Evolutionary conservation across 35 echinoderm and acorn worm genomes (phyloP).

Genomic region (Heliocidaris erythrogramma): DNA sequence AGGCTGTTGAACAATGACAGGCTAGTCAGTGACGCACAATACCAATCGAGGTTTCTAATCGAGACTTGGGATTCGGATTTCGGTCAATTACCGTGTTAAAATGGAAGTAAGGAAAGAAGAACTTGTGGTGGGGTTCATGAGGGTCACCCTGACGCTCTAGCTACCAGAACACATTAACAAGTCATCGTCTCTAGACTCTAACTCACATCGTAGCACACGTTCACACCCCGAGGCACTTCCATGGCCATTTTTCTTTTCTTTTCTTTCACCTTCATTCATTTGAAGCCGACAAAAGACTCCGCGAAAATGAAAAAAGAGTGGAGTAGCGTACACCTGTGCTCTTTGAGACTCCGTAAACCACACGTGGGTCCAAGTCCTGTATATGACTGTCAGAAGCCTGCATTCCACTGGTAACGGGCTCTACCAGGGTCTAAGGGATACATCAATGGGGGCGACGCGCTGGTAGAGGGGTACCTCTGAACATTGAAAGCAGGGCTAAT

Average conservation of each 20-base stretch:
- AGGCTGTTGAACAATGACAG: constrained; percentile 20
- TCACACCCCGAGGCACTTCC: constrained; percentile 47
- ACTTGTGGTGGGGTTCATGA: constrained; percentile 30
- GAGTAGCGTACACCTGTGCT: constrained; percentile 38
- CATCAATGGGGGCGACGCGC: constrained; percentile 18
- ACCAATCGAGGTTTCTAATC: constrained; percentile 39
- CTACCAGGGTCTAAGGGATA: not conserved
- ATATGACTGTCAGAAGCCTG: not conserved
- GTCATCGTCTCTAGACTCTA: constrained; percentile 33
- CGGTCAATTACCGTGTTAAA: constrained; percentile 53
- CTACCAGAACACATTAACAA: constrained; percentile 46
- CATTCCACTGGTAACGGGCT: constrained; percentile 34
- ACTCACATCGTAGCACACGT: constrained; percentile 41
- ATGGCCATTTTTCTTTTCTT: not conserved
- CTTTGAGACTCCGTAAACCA: constrained; percentile 41
- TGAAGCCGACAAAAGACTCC: constrained; percentile 46
- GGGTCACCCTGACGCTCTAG: constrained; percentile 22
- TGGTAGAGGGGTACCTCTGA: constrained; percentile 17
- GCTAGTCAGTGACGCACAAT: constrained; percentile 40
- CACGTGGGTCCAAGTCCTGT: constrained; percentile 43
- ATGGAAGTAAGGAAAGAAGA: constrained; percentile 21
- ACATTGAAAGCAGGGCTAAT: constrained; percentile 56
- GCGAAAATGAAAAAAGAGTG: constrained; percentile 29
- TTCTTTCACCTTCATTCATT: constrained; percentile 12
- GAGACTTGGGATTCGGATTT: constrained; percentile 49